Conservation (phyloP, 1,140 invertebrate species). For the Harpegnathos saltator region DNA sequence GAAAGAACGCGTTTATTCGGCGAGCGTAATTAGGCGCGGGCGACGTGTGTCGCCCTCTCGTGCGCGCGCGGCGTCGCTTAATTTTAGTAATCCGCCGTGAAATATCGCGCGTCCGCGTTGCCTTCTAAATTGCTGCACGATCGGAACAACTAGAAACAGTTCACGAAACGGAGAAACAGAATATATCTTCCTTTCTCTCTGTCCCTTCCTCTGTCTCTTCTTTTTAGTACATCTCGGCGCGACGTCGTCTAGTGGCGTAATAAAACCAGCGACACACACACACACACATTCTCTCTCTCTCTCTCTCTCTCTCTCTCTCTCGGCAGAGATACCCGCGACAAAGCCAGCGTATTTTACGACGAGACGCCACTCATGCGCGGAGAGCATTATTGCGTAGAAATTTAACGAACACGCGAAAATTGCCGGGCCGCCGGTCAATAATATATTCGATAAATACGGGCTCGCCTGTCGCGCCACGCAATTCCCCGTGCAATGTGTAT, state of each 20-base stretch:
- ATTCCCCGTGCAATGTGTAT: conserved; percentile 31
- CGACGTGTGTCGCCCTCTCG: too few relatives aligned
- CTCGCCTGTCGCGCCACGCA: not conserved
- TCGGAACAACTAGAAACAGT: not conserved
- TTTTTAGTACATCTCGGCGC: conserved; percentile 7
- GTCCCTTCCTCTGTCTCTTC: not conserved
- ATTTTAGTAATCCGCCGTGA: too few relatives aligned
- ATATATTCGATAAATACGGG: conserved; percentile 27
- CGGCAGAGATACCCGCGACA: not conserved
- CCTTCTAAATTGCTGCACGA: not conserved
- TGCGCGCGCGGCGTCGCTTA: too few relatives aligned
- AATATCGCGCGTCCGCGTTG: not conserved
- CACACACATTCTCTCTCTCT: too few relatives aligned
- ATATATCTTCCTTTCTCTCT: not conserved
- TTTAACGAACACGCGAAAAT: not conserved
- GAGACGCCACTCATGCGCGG: not conserved
- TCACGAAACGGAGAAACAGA: not conserved
- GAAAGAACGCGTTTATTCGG: too few relatives aligned
- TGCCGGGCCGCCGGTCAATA: not conserved
- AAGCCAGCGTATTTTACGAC: not conserved
- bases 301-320: too few relatives aligned
- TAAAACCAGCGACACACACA: conserved; percentile 16
- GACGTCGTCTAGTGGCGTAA: not conserved
- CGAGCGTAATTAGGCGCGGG: too few relatives aligned
- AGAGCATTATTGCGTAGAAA: not conserved